These are phyloP conservation scores for Thaumatotibia leucotreta DNA, from an alignment of 1,140 invertebrate genomes.

Conservation along the genomic window DNA sequence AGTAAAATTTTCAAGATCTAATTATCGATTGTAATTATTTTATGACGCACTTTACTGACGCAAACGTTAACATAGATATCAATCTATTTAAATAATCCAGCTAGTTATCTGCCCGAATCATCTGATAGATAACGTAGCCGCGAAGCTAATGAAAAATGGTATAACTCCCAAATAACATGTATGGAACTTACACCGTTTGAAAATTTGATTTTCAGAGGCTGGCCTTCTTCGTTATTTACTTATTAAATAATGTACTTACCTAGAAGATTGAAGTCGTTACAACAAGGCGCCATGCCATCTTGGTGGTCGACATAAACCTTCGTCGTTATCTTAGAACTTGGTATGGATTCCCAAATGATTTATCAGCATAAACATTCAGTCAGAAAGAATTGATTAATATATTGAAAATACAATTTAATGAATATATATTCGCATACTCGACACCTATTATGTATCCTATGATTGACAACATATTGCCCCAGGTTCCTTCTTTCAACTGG, in stretches of 20 bases:
- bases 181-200: not conserved
- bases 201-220: not conserved
- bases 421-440: too few relatives aligned
- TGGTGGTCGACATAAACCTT: not conserved
- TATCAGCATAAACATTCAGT: too few relatives aligned
- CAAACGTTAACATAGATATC: not conserved
- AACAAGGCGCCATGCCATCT: not conserved
- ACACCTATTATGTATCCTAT: too few relatives aligned
- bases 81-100: not conserved
- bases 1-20: not conserved
- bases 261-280: not conserved
- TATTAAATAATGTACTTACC: too few relatives aligned
- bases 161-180: not conserved
- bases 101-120: not conserved
- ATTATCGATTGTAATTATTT: not conserved
- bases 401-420: too few relatives aligned
- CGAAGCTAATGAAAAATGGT: not conserved
- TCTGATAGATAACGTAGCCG: not conserved
- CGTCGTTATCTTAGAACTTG: too few relatives aligned
- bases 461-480: too few relatives aligned
- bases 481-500: too few relatives aligned
- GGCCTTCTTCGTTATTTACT: not conserved
- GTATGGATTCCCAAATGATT: too few relatives aligned
- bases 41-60: not conserved
- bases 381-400: too few relatives aligned